Conservation (phyloP, 2,113 vertebrate genomes). For the Oreochromis spilurus region DNA sequence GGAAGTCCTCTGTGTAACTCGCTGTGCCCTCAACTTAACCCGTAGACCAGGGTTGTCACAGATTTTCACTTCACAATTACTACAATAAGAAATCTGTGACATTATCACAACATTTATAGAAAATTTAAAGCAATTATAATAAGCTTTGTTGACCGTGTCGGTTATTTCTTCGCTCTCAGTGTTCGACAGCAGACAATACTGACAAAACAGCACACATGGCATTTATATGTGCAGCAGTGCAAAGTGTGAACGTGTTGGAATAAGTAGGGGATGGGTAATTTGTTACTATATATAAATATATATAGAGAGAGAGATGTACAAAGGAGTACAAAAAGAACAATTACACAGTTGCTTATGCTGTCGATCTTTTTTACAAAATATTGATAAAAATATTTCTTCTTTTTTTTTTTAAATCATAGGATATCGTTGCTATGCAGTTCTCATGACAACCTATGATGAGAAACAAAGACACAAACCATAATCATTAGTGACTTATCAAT, state of each 20-base stretch:
- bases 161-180: neutral
- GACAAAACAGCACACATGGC: fast-evolving
- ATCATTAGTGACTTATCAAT: neutral
- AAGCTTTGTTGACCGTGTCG: neutral
- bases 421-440: neutral
- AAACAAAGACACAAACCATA: fast-evolving
- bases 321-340: neutral
- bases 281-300: neutral
- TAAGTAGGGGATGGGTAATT: neutral
- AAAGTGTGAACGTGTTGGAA: neutral
- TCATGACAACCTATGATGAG: neutral
- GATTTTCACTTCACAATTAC: neutral
- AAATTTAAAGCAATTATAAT: fast-evolving
- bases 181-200: fast-evolving
- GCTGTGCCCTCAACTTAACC: neutral
- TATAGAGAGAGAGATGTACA: neutral
- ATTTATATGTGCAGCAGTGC: neutral
- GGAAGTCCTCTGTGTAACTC: neutral
- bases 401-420: neutral
- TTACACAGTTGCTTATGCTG: neutral
- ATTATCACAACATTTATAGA: fast-evolving
- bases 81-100: neutral
- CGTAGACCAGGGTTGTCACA: neutral
- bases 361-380: neutral
- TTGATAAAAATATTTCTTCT: neutral